Conservation (phyloP, 2,888 invertebrate genomes). For the Lathronympha strigana region DNA sequence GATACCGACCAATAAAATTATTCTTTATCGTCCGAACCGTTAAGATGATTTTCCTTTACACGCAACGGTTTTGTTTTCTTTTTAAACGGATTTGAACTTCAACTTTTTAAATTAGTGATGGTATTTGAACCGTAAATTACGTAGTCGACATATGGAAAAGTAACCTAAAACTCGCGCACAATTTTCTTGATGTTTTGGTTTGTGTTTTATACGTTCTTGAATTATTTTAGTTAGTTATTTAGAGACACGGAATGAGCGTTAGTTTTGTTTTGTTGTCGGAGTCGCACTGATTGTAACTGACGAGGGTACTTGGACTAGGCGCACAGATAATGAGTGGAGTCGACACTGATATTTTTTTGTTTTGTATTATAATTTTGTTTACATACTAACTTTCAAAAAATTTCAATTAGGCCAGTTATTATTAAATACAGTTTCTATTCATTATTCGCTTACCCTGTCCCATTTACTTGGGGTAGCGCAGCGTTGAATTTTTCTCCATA, state of each 20-base stretch:
- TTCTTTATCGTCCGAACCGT: slow-evolving; percentile 8
- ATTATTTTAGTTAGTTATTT: slow-evolving; percentile 22
- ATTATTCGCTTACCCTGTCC: no score
- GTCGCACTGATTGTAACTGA: slow-evolving; percentile 67
- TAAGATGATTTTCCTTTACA: slow-evolving; percentile 20
- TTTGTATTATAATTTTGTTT: background rate
- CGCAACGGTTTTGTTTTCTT: background rate
- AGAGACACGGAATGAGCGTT: slow-evolving; percentile 50
- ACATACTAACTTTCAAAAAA: background rate
- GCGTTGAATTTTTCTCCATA: no score
- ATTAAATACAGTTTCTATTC: no score
- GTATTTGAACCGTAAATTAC: background rate
- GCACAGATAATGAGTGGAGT: slow-evolving; percentile 45
- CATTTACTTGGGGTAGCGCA: no score
- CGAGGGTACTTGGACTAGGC: slow-evolving; percentile 58
- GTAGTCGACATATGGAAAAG: background rate
- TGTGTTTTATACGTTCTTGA: background rate
- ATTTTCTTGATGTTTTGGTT: slow-evolving; percentile 12
- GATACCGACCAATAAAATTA: slow-evolving; percentile 10
- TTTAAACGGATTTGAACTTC: background rate
- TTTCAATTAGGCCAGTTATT: background rate
- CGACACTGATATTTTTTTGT: slow-evolving; percentile 6
- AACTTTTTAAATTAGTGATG: slow-evolving; percentile 6
- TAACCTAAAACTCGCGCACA: slow-evolving; percentile 19
- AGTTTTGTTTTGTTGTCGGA: slow-evolving; percentile 64